phyloP scores from a whole-genome alignment of 1,140 invertebrate species.

The Danaus melanippus region DNA sequence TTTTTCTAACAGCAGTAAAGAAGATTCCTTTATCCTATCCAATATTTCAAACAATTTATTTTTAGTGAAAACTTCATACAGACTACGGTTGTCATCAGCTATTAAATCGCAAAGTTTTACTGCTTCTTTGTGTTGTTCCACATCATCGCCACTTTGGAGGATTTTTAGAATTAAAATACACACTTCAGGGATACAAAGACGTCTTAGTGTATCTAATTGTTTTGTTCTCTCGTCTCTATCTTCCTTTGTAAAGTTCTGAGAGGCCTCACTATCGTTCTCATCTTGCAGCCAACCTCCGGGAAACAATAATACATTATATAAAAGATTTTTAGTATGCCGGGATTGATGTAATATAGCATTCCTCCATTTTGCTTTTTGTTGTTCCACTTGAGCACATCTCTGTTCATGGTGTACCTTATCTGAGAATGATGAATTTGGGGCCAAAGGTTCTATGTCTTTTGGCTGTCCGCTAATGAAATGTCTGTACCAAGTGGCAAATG shows the following conservation, averaged over 20 bases:
- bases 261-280: slow-evolving; percentile 66
- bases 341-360: slow-evolving; percentile 61
- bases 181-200: slow-evolving; percentile 88
- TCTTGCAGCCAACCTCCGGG: slow-evolving; percentile 93
- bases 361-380: slow-evolving; percentile 85
- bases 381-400: slow-evolving; percentile 81
- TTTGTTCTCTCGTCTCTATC: slow-evolving; percentile 69
- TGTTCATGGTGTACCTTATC: slow-evolving; percentile 93
- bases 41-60: slow-evolving; percentile 83
- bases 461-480: slow-evolving; percentile 87
- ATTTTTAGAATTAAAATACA: slow-evolving; percentile 85
- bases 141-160: slow-evolving; percentile 82
- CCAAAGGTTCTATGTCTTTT: slow-evolving; percentile 73
- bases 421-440: slow-evolving; percentile 81
- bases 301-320: slow-evolving; percentile 92
- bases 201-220: slow-evolving; percentile 83
- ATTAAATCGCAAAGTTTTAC: slow-evolving; percentile 86
- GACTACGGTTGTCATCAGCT: slow-evolving; percentile 81
- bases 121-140: slow-evolving; percentile 84
- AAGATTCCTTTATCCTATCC: slow-evolving; percentile 84
- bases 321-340: slow-evolving; percentile 77
- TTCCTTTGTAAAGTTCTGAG: slow-evolving; percentile 56
- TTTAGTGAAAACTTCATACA: slow-evolving; percentile 87
- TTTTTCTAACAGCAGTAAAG: slow-evolving; percentile 79
- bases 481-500: slow-evolving; percentile 91